Evolutionary conservation across 1,140 invertebrate genomes (phyloP).

Genomic region (Cherax destructor): DNA sequence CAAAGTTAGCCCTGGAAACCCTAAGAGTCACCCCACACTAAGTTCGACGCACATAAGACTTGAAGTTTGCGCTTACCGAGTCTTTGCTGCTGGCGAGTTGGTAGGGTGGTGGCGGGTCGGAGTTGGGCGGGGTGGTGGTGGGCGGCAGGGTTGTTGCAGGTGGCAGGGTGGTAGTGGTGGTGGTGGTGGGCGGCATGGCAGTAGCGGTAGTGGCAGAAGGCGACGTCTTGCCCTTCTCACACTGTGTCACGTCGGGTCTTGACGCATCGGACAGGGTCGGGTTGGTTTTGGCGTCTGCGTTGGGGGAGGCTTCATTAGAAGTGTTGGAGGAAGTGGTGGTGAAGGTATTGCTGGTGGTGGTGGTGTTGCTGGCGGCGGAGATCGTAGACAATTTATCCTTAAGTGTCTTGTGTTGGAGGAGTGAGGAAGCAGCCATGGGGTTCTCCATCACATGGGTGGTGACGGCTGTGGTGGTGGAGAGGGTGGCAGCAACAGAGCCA

Average conservation of each 20-base stretch:
- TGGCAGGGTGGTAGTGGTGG: slow-evolving; percentile 19
- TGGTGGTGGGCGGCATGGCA: slow-evolving; percentile 41
- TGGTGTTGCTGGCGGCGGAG: not conserved
- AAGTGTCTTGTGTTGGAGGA: not conserved
- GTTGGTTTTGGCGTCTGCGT: slow-evolving; percentile 11
- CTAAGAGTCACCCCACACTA: too few species aligned
- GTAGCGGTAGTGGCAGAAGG: not conserved
- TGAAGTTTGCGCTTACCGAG: not conserved
- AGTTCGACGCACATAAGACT: not conserved
- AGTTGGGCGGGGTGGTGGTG: slow-evolving; percentile 16
- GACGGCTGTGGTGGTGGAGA: slow-evolving; percentile 2
- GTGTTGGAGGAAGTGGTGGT: slow-evolving; percentile 4
- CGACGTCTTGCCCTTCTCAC: slow-evolving; percentile 10
- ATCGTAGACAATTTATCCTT: not conserved
- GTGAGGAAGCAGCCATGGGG: not conserved
- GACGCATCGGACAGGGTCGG: slow-evolving; percentile 5
- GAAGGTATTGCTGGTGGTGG: slow-evolving; percentile 8
- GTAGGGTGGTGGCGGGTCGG: slow-evolving; percentile 64
- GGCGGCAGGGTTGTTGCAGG: slow-evolving; percentile 36
- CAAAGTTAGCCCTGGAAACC: not conserved
- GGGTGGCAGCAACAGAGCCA: not conserved
- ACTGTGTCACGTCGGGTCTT: slow-evolving; percentile 52
- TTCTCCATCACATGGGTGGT: slow-evolving; percentile 49
- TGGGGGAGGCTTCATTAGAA: slow-evolving; percentile 18
- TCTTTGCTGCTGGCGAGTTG: slow-evolving; percentile 41